Base-by-base conservation (phyloP, 2,888 invertebrate genomes). In the Myopa tessellatipennis region DNA sequence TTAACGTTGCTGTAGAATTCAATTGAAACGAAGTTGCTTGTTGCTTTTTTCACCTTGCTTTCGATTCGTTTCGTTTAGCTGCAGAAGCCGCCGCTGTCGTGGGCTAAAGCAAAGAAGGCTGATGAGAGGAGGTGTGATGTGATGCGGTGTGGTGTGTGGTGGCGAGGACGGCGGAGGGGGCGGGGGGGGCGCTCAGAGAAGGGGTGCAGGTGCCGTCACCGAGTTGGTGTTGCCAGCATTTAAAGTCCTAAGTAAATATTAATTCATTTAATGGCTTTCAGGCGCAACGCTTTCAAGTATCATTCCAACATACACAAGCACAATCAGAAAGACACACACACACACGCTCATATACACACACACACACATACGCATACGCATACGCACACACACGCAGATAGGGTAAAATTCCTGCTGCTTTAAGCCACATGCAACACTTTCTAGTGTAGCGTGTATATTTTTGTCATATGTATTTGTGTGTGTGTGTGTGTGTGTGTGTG, bases 221-320 rank as follows among this genome's bases (percentile, higher is more conserved):
- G 68, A 55, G 71, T 61, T 69, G 75, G 75, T 75, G 75, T 75
- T 80, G 80, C 80, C 74, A 79, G 79, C 78, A 77, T 82, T 83
- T 84, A 81, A 83, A 85, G 85, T 83, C 83, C 84, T 84, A 84
- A 84, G 83, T 83, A 85, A 85, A 85, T 84, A 85, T 84, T 85
- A 85, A 85, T 85, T 85, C 84, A 81, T 84, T 84, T 85, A 85
- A 85, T 84, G 84, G 82, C 79, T 68, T 79, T 79, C 73, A 67
- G 73, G 75, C 74, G 74, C 74, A 74, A 67, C 18, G 74, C 74
- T 79, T 79, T 80, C 76, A 68, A 75, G 75, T 68, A 55, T 67
- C 63, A 40, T 26, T 52, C 34, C 65, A 63, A 52, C 52, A 40
- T 55, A 38, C 65, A 68, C 40, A n/a, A 4, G 58, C 69, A 50